Conservation (phyloP, 2,888 invertebrate species). For the Stenichneumon culpator region DNA sequence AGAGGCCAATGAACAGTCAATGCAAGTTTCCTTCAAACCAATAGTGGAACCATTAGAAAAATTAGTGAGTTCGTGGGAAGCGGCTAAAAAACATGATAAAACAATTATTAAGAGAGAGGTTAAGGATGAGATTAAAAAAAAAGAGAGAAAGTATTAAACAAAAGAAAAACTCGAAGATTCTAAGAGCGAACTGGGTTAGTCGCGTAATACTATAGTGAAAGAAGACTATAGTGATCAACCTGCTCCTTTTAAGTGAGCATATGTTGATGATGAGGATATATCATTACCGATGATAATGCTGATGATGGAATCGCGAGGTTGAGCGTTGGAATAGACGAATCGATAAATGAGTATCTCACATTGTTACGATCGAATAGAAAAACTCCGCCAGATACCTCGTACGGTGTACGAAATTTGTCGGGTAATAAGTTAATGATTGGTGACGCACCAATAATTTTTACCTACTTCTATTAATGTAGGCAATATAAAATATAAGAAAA, state of each 20-base stretch:
- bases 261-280: background rate
- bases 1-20: conserved; percentile 31
- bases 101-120: too few species aligned
- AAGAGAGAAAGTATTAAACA: too few species aligned
- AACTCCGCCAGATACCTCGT: background rate
- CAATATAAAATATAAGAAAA: conserved; percentile 42
- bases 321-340: background rate
- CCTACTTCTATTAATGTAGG: conserved; percentile 19
- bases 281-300: background rate
- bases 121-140: too few species aligned
- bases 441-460: conserved; percentile 37
- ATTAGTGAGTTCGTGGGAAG: conserved; percentile 9
- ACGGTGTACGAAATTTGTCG: conserved; percentile 53
- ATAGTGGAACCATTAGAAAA: conserved; percentile 49
- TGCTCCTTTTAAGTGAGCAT: background rate
- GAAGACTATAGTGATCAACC: background rate
- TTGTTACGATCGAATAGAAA: background rate
- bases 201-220: too few species aligned
- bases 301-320: background rate
- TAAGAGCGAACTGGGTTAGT: too few species aligned
- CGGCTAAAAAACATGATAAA: background rate
- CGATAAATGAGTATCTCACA: background rate
- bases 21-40: conserved; percentile 50
- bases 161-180: too few species aligned
- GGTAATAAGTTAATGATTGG: conserved; percentile 53